Evolutionary conservation across 2,888 invertebrate species (phyloP), one percentile per base, ranked within the genome.

Genomic region (Spatulosminthurus flaviceps): DNA sequence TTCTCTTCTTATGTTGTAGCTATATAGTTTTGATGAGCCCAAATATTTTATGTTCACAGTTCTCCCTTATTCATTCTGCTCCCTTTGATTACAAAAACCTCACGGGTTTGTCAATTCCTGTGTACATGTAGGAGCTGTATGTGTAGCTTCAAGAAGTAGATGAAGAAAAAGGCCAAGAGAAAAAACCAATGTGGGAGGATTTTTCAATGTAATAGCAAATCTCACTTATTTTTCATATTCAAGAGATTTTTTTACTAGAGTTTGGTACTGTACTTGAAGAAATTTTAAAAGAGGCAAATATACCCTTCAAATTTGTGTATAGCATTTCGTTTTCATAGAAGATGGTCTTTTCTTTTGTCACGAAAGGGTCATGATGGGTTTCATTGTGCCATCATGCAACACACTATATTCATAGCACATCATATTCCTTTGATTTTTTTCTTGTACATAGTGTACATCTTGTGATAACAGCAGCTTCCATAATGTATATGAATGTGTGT

Each of bases 281-380:
- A n/a, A n/a, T n/a, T n/a, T n/a, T n/a, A 34, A 34, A 34, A 34
- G 4, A 4, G 4, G 9, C 34, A 34, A 4, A 34, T 34, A 34
- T 34, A 9, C 34, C 4, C 34, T 7, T 34, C 34, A 7, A 34
- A n/a, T n/a, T n/a, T n/a, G n/a, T n/a, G n/a, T n/a, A n/a, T n/a
- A n/a, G n/a, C n/a, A n/a, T n/a, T n/a, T 9, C 34, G 9, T 34
- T 34, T 34, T 7, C 34, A 7, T 7, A 51, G 51, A 51, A 11
- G 51, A n/a, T 51, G 51, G 28, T 73, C 60, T 69, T 82, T 80
- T 81, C 82, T 80, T 82, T 80, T 83, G 84, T 84, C 84, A 82
- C 80, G 81, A 80, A 83, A 83, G 83, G 84, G 83, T 84, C 82
- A 80, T 78, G 78, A 79, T 61, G 66, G 42, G 60, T n/a, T 72